Evolutionary conservation across 2,113 vertebrate genomes (phyloP).

Genomic region (Lepus americanus): DNA sequence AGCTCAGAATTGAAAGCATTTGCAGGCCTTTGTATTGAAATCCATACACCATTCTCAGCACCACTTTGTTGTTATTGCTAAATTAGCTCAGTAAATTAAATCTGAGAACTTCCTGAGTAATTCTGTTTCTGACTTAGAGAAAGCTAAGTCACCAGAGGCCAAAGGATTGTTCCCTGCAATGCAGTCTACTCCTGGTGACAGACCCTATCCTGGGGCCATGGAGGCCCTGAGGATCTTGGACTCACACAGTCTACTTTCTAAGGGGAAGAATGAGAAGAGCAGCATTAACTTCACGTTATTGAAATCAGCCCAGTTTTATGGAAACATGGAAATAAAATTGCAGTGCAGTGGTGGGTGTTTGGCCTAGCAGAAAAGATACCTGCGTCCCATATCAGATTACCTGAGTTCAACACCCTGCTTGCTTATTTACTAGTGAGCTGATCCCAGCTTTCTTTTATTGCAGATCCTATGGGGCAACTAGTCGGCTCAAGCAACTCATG

Average conservation of each 20-base stretch:
- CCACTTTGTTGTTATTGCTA: background rate
- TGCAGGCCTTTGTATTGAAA: conserved; percentile 36
- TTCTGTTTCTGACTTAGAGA: background rate
- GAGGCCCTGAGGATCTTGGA: background rate
- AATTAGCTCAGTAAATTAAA: conserved; percentile 50
- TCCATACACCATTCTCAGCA: background rate
- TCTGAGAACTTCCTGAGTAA: background rate
- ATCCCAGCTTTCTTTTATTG: too few relatives aligned
- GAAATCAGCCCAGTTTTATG: background rate
- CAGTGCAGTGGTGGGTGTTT: too few relatives aligned
- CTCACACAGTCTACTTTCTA: background rate
- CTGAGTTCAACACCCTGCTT: too few relatives aligned
- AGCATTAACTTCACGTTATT: background rate
- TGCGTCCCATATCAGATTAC: too few relatives aligned
- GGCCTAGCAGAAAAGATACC: too few relatives aligned
- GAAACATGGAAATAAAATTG: background rate
- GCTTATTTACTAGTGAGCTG: too few relatives aligned
- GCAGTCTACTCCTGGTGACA: background rate
- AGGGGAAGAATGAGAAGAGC: background rate
- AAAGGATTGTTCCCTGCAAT: background rate
- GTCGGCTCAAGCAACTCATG: too few relatives aligned
- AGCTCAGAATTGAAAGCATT: conserved; percentile 44
- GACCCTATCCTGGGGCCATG: background rate
- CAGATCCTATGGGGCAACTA: too few relatives aligned
- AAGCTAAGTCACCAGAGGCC: background rate